Evolutionary conservation across 2,888 invertebrate genomes (phyloP).

Genomic region (Polydrusus pterygomalis): DNA sequence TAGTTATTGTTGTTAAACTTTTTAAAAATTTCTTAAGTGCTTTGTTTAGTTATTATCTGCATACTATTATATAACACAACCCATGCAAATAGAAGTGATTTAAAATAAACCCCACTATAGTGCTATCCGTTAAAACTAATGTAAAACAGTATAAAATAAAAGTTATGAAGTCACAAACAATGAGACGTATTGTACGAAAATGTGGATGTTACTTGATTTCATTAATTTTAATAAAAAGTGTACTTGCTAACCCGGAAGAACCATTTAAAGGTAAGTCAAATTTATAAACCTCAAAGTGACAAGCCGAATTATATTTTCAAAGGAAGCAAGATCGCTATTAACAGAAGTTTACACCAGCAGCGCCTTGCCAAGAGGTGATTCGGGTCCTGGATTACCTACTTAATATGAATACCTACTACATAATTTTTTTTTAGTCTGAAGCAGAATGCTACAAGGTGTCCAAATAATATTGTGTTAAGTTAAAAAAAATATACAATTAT

Average conservation of each 20-base stretch:
- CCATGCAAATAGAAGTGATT: background rate
- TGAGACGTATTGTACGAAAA: background rate
- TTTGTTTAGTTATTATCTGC: background rate
- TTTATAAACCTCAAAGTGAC: background rate
- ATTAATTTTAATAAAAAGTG: background rate
- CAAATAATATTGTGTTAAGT: too few relatives aligned
- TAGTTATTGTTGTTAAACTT: slow-evolving; percentile 18
- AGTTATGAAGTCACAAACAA: background rate
- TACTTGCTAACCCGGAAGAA: background rate
- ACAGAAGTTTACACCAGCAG: too few relatives aligned
- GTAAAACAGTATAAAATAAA: background rate
- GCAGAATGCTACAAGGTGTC: too few relatives aligned
- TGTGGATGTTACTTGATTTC: background rate
- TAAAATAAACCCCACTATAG: background rate
- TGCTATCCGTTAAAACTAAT: background rate
- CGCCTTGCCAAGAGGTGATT: too few relatives aligned
- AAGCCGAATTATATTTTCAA: background rate
- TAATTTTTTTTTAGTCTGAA: too few relatives aligned
- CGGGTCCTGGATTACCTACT: too few relatives aligned
- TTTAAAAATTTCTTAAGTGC: slow-evolving; percentile 4
- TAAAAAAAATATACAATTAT: too few relatives aligned
- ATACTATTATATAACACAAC: background rate
- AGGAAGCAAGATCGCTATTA: too few relatives aligned
- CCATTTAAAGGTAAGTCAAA: background rate
- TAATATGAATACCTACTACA: too few relatives aligned